A percentile compares a stretch with the other conserved stretches of the same genome.
Evolutionary conservation across 1,140 invertebrate genomes (phyloP).

Genomic region (Telenomus remus): DNA sequence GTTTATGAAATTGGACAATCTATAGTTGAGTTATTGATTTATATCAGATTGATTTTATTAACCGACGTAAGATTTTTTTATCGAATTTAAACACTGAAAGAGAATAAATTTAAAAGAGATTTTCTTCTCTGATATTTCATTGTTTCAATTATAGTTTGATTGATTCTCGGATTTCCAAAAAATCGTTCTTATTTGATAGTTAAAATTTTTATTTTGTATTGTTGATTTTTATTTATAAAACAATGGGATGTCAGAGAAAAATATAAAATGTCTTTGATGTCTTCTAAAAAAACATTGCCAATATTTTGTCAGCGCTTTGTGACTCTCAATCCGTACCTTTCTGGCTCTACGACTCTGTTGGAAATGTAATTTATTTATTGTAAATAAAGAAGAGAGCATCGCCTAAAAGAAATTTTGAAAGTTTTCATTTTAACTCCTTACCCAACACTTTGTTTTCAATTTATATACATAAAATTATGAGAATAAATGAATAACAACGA

Average conservation of each 20-base stretch:
- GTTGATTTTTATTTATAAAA: too few species aligned
- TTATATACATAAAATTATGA: too few species aligned
- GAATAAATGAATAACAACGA: too few species aligned
- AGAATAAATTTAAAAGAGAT: too few species aligned
- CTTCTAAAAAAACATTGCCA: constrained; percentile 52
- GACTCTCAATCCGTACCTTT: constrained; percentile 61
- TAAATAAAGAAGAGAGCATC: constrained; percentile 71
- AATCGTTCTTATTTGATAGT: too few species aligned
- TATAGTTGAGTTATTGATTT: constrained; percentile 31
- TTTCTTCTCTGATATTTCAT: too few species aligned
- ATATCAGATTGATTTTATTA: constrained; percentile 20
- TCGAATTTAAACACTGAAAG: too few species aligned
- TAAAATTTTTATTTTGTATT: too few species aligned
- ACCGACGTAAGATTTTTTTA: constrained; percentile 11
- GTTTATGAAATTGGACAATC: constrained; percentile 44
- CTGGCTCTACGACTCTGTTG: constrained; percentile 67
- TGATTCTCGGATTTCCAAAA: too few species aligned
- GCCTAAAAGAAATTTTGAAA: constrained; percentile 55
- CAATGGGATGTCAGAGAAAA: constrained; percentile 26
- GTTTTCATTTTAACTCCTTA: too few species aligned
- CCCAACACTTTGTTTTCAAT: too few species aligned
- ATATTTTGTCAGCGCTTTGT: constrained; percentile 60
- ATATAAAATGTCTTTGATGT: constrained; percentile 19
- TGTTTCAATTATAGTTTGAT: too few species aligned
- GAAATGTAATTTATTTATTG: constrained; percentile 75